These are phyloP conservation scores for Boloria selene DNA, from an alignment of 2,888 invertebrate species.

Conservation along the genomic window DNA sequence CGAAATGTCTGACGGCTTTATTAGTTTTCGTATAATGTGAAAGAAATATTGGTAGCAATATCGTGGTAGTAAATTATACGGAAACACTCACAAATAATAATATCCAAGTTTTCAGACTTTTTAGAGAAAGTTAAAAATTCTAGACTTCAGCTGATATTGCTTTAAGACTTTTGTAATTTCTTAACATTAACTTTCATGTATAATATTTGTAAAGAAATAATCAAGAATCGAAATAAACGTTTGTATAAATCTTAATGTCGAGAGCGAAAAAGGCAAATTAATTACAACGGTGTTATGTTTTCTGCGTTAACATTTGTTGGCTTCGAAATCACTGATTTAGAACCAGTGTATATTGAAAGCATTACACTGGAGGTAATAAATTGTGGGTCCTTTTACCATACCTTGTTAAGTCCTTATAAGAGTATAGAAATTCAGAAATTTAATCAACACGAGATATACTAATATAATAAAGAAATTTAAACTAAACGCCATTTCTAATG, in stretches of 20 bases:
- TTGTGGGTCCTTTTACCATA: slow-evolving; percentile 6
- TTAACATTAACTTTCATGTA: not conserved
- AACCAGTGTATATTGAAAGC: not conserved
- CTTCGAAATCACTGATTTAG: slow-evolving; percentile 13
- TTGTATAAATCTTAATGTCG: not conserved
- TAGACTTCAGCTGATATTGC: not conserved
- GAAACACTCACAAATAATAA: slow-evolving; percentile 9
- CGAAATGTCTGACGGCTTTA: slow-evolving; percentile 28
- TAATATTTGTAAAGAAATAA: not conserved
- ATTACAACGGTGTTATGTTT: slow-evolving; percentile 8
- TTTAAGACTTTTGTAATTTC: not conserved
- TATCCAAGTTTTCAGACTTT: slow-evolving; percentile 14
- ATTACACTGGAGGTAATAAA: slow-evolving; percentile 13
- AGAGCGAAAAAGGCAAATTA: slow-evolving; percentile 3
- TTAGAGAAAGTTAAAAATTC: slow-evolving; percentile 22
- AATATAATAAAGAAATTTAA: too few species aligned
- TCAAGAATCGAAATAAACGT: not conserved
- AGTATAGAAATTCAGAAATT: not conserved
- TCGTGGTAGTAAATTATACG: slow-evolving; percentile 14
- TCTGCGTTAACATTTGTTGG: not conserved
- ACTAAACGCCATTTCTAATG: slow-evolving; percentile 36
- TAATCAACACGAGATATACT: not conserved
- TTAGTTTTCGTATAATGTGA: slow-evolving; percentile 22
- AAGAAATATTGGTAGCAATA: slow-evolving; percentile 27
- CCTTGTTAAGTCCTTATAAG: not conserved